Percentiles rank a stretch among this genome's conserved stretches.
Evolutionary conservation across 2,888 invertebrate genomes (phyloP).

Genomic region (Drosophila flavopinicola): DNA sequence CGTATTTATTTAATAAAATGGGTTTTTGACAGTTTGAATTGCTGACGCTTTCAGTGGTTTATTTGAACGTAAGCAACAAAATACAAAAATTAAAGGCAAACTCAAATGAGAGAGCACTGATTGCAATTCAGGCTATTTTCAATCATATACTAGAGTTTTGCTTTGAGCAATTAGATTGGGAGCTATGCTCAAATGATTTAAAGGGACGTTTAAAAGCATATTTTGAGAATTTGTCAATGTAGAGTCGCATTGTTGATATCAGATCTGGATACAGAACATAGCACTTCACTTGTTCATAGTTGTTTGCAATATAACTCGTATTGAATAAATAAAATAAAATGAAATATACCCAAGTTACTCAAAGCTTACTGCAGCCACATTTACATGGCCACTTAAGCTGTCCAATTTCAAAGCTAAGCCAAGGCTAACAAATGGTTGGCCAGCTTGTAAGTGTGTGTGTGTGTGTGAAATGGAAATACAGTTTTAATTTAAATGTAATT

Average conservation of each 20-base stretch:
- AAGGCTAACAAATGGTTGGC: constrained; percentile 45
- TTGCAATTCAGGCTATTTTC: constrained; percentile 22
- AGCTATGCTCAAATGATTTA: neutral
- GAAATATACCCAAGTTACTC: constrained; percentile 19
- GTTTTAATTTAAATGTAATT: constrained; percentile 65
- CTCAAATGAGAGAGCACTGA: constrained; percentile 13
- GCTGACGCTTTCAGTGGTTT: constrained; percentile 6
- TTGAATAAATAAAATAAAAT: constrained; percentile 17
- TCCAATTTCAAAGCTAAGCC: constrained; percentile 53
- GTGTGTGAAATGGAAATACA: constrained; percentile 13
- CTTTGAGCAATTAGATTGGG: constrained; percentile 31
- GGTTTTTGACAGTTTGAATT: constrained; percentile 29
- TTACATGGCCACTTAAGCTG: constrained; percentile 39
- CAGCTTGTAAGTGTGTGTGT: constrained; percentile 11
- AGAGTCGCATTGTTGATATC: no score
- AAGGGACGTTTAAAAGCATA: no score
- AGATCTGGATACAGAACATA: no score
- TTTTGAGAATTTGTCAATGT: no score
- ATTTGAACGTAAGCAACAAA: neutral
- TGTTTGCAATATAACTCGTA: no score
- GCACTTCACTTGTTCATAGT: no score
- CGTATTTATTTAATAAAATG: constrained; percentile 44
- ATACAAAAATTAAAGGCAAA: neutral
- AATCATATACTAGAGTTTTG: constrained; percentile 20
- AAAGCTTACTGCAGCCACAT: constrained; percentile 31